Evolutionary conservation across 2,797 vertebrate species (phyloP).

Genomic region (Melanogrammus aeglefinus): DNA sequence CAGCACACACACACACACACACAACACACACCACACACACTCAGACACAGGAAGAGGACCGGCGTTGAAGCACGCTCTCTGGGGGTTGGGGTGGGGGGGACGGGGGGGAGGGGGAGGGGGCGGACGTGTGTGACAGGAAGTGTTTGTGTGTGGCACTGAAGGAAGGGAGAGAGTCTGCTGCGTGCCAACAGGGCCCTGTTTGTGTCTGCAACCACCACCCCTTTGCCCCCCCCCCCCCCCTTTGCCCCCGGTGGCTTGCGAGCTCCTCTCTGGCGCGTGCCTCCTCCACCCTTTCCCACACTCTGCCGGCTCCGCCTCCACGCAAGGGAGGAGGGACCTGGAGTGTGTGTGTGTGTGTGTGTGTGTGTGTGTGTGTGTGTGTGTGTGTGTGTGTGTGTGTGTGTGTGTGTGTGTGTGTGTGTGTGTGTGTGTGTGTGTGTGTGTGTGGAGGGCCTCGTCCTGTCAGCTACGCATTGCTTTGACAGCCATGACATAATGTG

Average conservation of each 20-base stretch:
- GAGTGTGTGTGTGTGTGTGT: conserved; percentile 42
- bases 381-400: too few relatives aligned
- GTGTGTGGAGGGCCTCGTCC: conserved; percentile 57
- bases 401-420: too few relatives aligned
- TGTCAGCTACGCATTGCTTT: conserved; percentile 80
- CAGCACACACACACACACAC: too few relatives aligned
- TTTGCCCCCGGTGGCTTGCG: conserved; percentile 75
- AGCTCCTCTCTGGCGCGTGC: conserved; percentile 85
- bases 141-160: conserved; percentile 32
- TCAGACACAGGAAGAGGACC: conserved; percentile 42
- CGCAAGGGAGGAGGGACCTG: conserved; percentile 51
- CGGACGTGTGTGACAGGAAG: conserved; percentile 21
- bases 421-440: conserved; percentile 28
- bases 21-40: too few relatives aligned
- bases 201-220: conserved; percentile 71
- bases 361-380: too few relatives aligned
- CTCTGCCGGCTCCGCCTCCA: conserved; percentile 78
- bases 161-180: conserved; percentile 37
- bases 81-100: conserved; percentile 34
- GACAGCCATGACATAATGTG: conserved; percentile 84
- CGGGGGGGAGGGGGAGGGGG: background rate
- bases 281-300: conserved; percentile 86
- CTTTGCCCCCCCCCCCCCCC: conserved; percentile 39
- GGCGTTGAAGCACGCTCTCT: conserved; percentile 43
- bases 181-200: conserved; percentile 73